phyloP scores from a whole-genome alignment of 2,888 invertebrate species.

The Leptopilina syphax region DNA sequence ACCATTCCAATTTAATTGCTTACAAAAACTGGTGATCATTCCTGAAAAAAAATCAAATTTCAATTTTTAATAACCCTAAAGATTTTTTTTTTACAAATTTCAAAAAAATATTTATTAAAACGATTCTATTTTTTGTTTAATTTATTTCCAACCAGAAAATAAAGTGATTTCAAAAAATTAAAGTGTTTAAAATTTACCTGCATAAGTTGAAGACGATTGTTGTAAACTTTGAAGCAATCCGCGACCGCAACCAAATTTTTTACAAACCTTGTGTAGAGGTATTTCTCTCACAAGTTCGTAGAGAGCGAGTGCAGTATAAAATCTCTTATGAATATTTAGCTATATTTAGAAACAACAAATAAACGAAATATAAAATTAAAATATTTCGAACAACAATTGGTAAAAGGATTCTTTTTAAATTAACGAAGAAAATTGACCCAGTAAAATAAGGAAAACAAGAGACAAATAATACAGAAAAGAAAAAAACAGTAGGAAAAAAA shows the following conservation, averaged over 20 bases:
- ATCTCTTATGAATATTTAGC: conserved; percentile 79
- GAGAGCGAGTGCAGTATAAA: conserved; percentile 93
- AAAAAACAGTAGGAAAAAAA: neutral
- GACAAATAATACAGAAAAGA: neutral
- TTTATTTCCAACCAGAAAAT: neutral
- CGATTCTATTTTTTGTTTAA: neutral
- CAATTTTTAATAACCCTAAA: neutral
- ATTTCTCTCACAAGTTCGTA: conserved; percentile 96
- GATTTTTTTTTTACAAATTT: too few species aligned
- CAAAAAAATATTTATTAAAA: too few species aligned
- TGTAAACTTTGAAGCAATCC: conserved; percentile 96
- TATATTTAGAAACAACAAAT: conserved; percentile 50
- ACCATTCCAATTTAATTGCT: conserved; percentile 93
- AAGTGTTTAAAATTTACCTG: conserved; percentile 79
- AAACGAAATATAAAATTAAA: neutral
- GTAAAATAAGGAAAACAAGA: neutral
- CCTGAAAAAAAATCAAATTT: conserved; percentile 78
- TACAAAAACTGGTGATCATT: conserved; percentile 98
- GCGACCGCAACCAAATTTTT: conserved; percentile 90
- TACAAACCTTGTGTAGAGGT: conserved; percentile 87
- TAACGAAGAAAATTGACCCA: neutral
- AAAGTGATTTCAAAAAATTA: too few species aligned
- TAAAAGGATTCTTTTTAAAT: too few species aligned
- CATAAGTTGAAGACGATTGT: conserved; percentile 96
- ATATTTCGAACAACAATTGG: too few species aligned